phyloP scores from a whole-genome alignment of 2,888 invertebrate genomes.

The Hyles lineata region DNA sequence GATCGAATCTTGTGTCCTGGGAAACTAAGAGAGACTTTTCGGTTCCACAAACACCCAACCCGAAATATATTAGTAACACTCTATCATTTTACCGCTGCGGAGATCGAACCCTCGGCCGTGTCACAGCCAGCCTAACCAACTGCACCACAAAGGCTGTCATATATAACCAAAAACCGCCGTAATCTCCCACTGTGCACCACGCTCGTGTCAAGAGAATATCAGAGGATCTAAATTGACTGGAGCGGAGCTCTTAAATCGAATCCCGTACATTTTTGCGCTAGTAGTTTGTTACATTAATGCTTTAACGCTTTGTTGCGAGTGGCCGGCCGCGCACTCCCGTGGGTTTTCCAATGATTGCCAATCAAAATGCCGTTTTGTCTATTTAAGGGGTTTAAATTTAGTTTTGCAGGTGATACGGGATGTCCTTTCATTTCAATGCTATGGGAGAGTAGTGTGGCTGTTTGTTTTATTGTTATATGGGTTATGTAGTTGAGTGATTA shows the following conservation, averaged over 20 bases:
- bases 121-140: too few relatives aligned
- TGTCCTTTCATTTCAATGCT: not conserved
- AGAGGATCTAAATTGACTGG: constrained; percentile 56
- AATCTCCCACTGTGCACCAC: not conserved
- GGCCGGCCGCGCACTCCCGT: constrained; percentile 36
- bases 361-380: constrained; percentile 13
- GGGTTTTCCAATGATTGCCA: constrained; percentile 50
- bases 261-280: constrained; percentile 48
- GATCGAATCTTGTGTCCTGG: too few relatives aligned
- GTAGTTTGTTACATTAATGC: constrained; percentile 53
- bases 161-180: not conserved
- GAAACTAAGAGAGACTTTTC: too few relatives aligned
- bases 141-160: too few relatives aligned
- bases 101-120: too few relatives aligned
- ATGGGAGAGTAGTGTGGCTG: not conserved
- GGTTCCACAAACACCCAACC: too few relatives aligned
- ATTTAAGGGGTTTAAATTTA: not conserved
- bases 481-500: too few relatives aligned
- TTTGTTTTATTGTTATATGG: too few relatives aligned
- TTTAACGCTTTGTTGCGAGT: constrained; percentile 34
- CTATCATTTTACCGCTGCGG: too few relatives aligned
- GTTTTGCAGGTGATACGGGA: not conserved
- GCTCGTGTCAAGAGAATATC: constrained; percentile 33
- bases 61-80: too few relatives aligned
- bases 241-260: constrained; percentile 52